Conservation (phyloP, 35 echinoderm and acorn worm genomes). For the Apostichopus japonicus region DNA sequence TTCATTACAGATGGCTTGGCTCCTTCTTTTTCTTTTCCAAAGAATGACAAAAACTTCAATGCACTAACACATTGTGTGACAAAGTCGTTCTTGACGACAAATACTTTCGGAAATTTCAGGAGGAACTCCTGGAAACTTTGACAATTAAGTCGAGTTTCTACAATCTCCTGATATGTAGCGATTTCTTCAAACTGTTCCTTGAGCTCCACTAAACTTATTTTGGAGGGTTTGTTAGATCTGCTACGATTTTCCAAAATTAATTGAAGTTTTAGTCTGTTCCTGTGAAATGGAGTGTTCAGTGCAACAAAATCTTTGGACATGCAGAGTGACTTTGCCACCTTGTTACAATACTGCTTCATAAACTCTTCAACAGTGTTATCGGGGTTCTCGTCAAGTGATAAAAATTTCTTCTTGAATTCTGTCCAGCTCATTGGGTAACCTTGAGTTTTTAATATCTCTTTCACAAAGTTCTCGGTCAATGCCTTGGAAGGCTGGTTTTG, state of each 20-base stretch:
- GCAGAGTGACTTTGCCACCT: not conserved
- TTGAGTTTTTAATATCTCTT: not conserved
- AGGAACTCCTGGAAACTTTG: not conserved
- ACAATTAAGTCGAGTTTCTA: not conserved
- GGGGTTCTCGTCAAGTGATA: not conserved
- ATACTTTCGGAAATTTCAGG: not conserved
- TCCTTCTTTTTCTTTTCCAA: conserved; percentile 13
- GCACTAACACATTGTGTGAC: not conserved
- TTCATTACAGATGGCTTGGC: conserved; percentile 2
- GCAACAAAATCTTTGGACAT: conserved; percentile 40
- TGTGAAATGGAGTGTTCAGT: conserved; percentile 13
- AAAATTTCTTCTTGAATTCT: conserved; percentile 33
- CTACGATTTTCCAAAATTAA: conserved; percentile 15
- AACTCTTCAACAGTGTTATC: conserved; percentile 7
- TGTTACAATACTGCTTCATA: not conserved
- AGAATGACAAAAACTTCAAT: not conserved
- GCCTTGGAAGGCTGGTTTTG: not conserved
- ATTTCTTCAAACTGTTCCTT: conserved; percentile 41
- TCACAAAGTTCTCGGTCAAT: conserved; percentile 4
- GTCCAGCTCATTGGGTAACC: conserved; percentile 36
- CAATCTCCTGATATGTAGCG: not conserved
- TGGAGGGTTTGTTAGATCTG: not conserved
- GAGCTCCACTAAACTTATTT: not conserved
- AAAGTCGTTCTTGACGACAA: not conserved
- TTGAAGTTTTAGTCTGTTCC: conserved; percentile 19